Conservation (phyloP, 2,888 invertebrate species). For the Pseudococcus jackbeardsleyi region DNA sequence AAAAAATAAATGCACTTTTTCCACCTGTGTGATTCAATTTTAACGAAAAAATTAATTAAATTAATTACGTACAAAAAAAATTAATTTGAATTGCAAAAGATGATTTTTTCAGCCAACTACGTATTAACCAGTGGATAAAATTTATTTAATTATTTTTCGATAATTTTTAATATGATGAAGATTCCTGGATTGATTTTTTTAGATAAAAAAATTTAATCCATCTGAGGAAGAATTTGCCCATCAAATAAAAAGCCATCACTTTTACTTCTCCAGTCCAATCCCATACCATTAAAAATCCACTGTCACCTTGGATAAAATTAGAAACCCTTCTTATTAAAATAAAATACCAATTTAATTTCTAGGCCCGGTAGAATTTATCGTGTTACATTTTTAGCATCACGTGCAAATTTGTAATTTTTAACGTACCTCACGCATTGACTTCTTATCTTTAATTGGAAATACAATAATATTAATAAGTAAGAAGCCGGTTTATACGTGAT, state of each 20-base stretch:
- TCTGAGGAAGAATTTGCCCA: neutral
- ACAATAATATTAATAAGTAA: conserved; percentile 53
- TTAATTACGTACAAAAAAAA: too few relatives aligned
- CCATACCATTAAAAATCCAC: conserved; percentile 13
- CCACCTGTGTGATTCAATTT: too few relatives aligned
- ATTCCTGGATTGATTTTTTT: too few relatives aligned
- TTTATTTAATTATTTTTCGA: too few relatives aligned
- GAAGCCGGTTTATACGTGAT: conserved; percentile 58
- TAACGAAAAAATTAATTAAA: too few relatives aligned
- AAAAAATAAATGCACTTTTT: too few relatives aligned
- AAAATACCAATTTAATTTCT: conserved; percentile 44
- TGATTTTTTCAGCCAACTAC: too few relatives aligned
- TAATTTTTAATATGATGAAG: too few relatives aligned
- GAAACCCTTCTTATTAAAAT: conserved; percentile 43
- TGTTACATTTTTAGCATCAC: conserved; percentile 46
- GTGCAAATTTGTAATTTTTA: conserved; percentile 54
- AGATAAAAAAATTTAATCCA: neutral
- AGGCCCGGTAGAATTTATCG: neutral
- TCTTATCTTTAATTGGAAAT: conserved; percentile 57
- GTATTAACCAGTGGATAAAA: too few relatives aligned
- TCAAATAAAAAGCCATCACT: neutral
- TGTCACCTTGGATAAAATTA: neutral
- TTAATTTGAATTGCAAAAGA: too few relatives aligned
- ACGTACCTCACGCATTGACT: conserved; percentile 54
- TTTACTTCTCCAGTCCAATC: neutral